These are phyloP conservation scores for Habroteleia sp. DNA, from an alignment of 2,888 invertebrate species.

Conservation along the genomic window DNA sequence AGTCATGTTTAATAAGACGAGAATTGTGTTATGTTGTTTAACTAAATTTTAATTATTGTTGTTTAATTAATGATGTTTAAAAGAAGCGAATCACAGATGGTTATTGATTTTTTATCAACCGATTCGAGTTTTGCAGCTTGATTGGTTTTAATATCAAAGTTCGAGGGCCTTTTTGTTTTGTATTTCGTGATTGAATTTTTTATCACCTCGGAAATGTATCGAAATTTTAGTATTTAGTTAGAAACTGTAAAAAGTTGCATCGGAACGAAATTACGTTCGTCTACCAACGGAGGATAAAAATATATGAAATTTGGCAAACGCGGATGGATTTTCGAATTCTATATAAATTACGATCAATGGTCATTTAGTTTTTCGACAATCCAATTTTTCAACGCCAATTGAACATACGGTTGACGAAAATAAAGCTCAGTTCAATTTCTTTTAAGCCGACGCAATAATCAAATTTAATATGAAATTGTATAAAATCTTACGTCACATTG, in stretches of 20 bases:
- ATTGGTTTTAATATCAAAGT: slow-evolving; percentile 56
- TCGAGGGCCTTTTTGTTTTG: slow-evolving; percentile 46
- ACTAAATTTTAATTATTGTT: slow-evolving; percentile 61
- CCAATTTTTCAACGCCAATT: neutral
- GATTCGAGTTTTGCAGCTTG: slow-evolving; percentile 34
- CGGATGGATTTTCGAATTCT: slow-evolving; percentile 1
- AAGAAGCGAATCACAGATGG: slow-evolving; percentile 31
- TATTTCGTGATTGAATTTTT: slow-evolving; percentile 42
- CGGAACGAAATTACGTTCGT: neutral
- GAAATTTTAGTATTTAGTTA: slow-evolving; percentile 32
- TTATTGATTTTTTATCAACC: slow-evolving; percentile 47
- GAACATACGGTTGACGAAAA: neutral
- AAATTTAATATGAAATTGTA: slow-evolving; percentile 20
- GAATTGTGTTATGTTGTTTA: slow-evolving; percentile 58
- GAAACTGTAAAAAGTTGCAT: slow-evolving; percentile 20
- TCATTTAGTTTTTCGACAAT: neutral
- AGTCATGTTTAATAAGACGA: slow-evolving; percentile 60
- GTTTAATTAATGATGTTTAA: slow-evolving; percentile 56
- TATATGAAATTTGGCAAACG: slow-evolving; percentile 30
- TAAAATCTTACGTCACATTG: slow-evolving; percentile 17
- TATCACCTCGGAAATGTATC: slow-evolving; percentile 31
- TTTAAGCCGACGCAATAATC: neutral
- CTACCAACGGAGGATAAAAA: slow-evolving; percentile 9
- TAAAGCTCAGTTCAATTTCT: slow-evolving; percentile 1
- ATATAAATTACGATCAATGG: slow-evolving; percentile 4